phyloP scores from a whole-genome alignment of 2,797 vertebrate genomes.

The Varecia variegata region DNA sequence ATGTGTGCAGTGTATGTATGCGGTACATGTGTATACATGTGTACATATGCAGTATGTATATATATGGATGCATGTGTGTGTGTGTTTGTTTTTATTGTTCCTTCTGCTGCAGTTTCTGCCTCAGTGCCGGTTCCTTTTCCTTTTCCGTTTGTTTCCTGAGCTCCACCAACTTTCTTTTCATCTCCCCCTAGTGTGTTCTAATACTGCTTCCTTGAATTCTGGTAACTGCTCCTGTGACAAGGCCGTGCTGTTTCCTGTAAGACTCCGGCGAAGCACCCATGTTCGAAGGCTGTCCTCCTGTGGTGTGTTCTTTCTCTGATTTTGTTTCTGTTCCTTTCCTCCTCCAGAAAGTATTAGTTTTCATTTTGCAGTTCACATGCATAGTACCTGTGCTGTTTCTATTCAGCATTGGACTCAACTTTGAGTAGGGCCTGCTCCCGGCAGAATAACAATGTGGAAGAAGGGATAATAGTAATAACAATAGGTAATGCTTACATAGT shows the following conservation, averaged over 20 bases:
- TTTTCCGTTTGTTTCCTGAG: background rate
- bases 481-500: background rate
- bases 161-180: background rate
- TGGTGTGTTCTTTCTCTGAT: too few relatives aligned
- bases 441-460: background rate
- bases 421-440: background rate
- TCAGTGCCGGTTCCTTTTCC: background rate
- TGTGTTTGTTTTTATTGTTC: background rate
- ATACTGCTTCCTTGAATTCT: background rate
- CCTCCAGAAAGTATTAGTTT: background rate
- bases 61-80: background rate
- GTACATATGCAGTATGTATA: background rate
- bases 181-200: background rate
- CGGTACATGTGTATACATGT: background rate
- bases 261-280: background rate
- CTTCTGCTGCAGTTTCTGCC: background rate
- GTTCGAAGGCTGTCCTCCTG: background rate
- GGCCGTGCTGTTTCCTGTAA: background rate
- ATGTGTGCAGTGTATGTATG: background rate
- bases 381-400: background rate
- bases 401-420: background rate
- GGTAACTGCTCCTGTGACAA: background rate
- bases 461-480: background rate
- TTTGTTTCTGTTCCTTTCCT: background rate
- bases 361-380: background rate